These are phyloP conservation scores for Diachasma alloeum DNA, from an alignment of 1,140 invertebrate species.

Conservation along the genomic window DNA sequence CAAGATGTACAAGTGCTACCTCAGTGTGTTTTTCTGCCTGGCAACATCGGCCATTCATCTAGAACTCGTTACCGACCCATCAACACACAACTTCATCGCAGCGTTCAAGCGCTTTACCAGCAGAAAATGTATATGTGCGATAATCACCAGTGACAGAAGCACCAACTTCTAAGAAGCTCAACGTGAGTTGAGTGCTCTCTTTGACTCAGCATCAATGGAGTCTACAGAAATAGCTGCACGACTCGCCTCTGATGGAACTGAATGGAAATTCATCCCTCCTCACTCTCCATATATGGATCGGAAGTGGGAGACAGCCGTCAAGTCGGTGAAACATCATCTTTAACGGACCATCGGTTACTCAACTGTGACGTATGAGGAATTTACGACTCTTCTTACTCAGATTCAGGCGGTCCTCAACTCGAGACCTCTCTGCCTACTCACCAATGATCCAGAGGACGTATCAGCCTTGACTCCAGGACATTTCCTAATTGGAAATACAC, in stretches of 20 bases:
- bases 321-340: conserved; percentile 6
- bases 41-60: neutral
- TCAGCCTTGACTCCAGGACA: neutral
- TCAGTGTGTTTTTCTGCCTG: neutral
- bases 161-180: neutral
- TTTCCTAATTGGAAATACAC: neutral
- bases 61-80: neutral
- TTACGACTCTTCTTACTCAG: no score
- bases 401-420: neutral
- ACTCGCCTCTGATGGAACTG: neutral
- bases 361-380: no score
- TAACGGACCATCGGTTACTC: neutral
- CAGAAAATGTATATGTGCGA: neutral
- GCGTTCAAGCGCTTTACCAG: neutral
- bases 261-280: conserved; percentile 12
- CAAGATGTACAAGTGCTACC: neutral
- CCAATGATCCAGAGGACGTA: neutral
- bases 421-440: neutral
- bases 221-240: neutral
- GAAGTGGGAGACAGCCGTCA: conserved; percentile 3
- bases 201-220: neutral
- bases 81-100: neutral
- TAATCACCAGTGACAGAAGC: neutral
- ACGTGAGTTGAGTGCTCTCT: neutral
- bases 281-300: conserved; percentile 12